Evolutionary conservation across 2,888 invertebrate genomes (phyloP).

Genomic region (Conchocele bisecta): DNA sequence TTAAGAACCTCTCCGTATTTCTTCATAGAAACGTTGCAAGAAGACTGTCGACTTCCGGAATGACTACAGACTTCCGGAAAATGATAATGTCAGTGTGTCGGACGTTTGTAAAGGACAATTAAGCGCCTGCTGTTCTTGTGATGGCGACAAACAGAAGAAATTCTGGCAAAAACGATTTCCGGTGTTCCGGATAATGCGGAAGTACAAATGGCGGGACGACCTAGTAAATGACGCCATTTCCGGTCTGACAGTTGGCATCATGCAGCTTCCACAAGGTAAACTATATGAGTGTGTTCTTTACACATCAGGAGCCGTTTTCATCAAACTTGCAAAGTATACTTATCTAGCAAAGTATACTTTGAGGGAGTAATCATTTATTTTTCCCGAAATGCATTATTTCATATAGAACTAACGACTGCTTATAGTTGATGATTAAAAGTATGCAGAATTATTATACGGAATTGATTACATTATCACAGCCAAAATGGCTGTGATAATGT

Average conservation of each 20-base stretch:
- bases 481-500: too few species aligned
- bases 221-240: slow-evolving; percentile 90
- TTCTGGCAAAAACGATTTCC: slow-evolving; percentile 50
- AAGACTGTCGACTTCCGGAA: slow-evolving; percentile 49
- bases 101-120: slow-evolving; percentile 20
- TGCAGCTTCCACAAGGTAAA: slow-evolving; percentile 83
- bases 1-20: too few species aligned
- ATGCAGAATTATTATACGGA: too few species aligned
- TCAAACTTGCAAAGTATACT: too few species aligned
- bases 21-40: slow-evolving; percentile 37
- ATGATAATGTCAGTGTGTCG: slow-evolving; percentile 10
- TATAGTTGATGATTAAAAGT: too few species aligned
- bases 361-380: too few species aligned
- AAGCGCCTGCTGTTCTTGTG: slow-evolving; percentile 36
- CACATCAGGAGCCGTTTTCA: too few species aligned
- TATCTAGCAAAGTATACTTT: too few species aligned
- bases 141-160: slow-evolving; percentile 41
- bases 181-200: slow-evolving; percentile 63
- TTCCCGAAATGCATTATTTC: too few species aligned
- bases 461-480: too few species aligned
- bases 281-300: too few species aligned
- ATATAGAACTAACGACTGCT: too few species aligned
- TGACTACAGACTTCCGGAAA: slow-evolving; percentile 38
- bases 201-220: slow-evolving; percentile 82
- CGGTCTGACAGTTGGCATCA: slow-evolving; percentile 90